Conservation (phyloP, 2,113 vertebrate genomes). For the Dascyllus trimaculatus region DNA sequence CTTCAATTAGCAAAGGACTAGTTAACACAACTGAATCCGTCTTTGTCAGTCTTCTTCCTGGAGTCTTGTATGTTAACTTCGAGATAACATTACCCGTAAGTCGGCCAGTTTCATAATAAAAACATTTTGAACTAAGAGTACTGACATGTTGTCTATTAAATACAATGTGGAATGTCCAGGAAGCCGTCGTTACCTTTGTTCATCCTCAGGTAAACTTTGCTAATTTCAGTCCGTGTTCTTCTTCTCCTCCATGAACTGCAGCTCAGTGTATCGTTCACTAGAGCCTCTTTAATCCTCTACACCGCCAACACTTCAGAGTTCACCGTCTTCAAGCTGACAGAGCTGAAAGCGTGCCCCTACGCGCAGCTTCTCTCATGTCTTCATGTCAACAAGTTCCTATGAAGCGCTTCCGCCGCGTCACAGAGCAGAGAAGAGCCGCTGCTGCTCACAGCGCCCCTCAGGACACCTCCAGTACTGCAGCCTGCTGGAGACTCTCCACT, state of each 20-base stretch:
- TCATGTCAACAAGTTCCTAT: conserved; percentile 26
- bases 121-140: too few relatives aligned
- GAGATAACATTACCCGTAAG: too few relatives aligned
- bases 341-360: too few relatives aligned
- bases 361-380: too few relatives aligned
- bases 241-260: not conserved
- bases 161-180: not conserved
- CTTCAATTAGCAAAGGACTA: too few relatives aligned
- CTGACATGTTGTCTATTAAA: not conserved
- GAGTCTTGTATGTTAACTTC: too few relatives aligned
- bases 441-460: conserved; percentile 41
- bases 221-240: not conserved
- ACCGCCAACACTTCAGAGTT: not conserved
- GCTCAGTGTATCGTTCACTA: not conserved
- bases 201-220: conserved; percentile 28
- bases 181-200: conserved; percentile 66
- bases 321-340: rapidly evolving
- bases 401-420: conserved; percentile 56
- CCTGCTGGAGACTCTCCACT: not conserved
- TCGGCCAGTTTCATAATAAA: too few relatives aligned
- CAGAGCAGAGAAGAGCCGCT: conserved; percentile 7
- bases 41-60: too few relatives aligned
- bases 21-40: too few relatives aligned
- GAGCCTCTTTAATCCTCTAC: too few relatives aligned
- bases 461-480: not conserved